These are phyloP conservation scores for Poeciliopsis occidentalis DNA, from an alignment of 2,113 vertebrate species.

Conservation along the genomic window DNA sequence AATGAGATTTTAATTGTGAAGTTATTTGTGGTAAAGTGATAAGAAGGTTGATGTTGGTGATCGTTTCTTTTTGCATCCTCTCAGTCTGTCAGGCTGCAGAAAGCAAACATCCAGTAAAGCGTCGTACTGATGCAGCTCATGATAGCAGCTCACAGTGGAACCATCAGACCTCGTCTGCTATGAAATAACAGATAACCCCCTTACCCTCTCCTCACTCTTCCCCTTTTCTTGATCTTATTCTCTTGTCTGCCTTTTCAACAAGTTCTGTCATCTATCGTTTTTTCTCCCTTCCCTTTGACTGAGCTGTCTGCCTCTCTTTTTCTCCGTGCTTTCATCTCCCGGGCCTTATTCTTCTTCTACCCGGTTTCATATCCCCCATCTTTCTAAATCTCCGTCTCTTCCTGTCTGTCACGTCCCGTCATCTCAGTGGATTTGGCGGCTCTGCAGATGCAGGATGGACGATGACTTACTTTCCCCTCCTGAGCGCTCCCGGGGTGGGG, in stretches of 20 bases:
- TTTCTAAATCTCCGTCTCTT: constrained; percentile 43
- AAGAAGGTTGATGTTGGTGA: background rate
- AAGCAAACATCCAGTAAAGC: constrained; percentile 33
- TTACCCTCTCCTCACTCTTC: constrained; percentile 39
- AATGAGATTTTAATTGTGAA: background rate
- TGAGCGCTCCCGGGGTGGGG: constrained; percentile 1
- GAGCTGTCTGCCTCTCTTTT: constrained; percentile 28
- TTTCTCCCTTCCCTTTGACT: constrained; percentile 2
- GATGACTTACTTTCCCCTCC: constrained; percentile 23
- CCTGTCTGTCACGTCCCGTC: constrained; percentile 64
- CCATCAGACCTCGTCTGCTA: constrained; percentile 81
- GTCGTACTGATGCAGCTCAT: constrained; percentile 21
- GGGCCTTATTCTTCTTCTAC: constrained; percentile 43
- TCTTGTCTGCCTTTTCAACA: constrained; percentile 16
- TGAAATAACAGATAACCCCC: constrained; percentile 78
- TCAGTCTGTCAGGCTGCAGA: constrained; percentile 11
- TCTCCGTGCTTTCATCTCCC: constrained; percentile 66
- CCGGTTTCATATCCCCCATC: constrained; percentile 64
- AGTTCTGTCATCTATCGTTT: constrained; percentile 37
- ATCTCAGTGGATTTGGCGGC: constrained; percentile 76
- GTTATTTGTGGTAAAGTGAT: background rate
- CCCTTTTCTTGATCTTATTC: background rate
- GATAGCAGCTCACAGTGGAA: constrained; percentile 45
- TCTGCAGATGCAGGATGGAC: constrained; percentile 59
- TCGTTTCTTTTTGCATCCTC: background rate